Evolutionary conservation across 2,888 invertebrate species (phyloP).

Genomic region (Sialis fuliginosa): DNA sequence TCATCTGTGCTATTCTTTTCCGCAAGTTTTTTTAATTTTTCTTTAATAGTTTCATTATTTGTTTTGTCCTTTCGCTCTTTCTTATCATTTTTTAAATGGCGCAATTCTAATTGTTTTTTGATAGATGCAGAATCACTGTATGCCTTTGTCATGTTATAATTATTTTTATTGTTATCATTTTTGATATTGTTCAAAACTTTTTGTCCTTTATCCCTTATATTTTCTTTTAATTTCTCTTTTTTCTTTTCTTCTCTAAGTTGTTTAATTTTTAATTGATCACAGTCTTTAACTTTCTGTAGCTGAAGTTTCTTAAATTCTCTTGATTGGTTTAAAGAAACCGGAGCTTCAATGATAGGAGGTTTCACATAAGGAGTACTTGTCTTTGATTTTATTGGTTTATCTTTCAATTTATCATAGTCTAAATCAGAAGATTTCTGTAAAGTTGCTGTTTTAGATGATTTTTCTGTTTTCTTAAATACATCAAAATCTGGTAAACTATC

Average conservation of each 20-base stretch:
- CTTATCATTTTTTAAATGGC: not conserved
- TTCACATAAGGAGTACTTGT: not conserved
- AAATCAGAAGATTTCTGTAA: too few relatives aligned
- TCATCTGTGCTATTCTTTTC: not conserved
- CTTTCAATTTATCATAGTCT: not conserved
- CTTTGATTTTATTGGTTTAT: not conserved
- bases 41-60: not conserved
- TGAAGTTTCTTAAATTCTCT: not conserved
- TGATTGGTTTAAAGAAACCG: not conserved
- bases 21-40: conserved; percentile 1
- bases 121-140: not conserved
- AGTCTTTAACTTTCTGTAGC: not conserved
- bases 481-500: too few relatives aligned
- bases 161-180: not conserved
- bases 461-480: too few relatives aligned
- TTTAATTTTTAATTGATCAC: not conserved
- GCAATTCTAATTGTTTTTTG: not conserved
- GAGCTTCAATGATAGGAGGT: not conserved
- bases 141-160: not conserved
- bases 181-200: not conserved
- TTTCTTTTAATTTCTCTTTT: not conserved
- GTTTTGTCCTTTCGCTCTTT: not conserved
- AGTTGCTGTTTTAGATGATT: too few relatives aligned
- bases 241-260: not conserved
- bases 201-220: not conserved